phyloP scores from a whole-genome alignment of 1,140 invertebrate genomes.

The Drosophila tani region DNA sequence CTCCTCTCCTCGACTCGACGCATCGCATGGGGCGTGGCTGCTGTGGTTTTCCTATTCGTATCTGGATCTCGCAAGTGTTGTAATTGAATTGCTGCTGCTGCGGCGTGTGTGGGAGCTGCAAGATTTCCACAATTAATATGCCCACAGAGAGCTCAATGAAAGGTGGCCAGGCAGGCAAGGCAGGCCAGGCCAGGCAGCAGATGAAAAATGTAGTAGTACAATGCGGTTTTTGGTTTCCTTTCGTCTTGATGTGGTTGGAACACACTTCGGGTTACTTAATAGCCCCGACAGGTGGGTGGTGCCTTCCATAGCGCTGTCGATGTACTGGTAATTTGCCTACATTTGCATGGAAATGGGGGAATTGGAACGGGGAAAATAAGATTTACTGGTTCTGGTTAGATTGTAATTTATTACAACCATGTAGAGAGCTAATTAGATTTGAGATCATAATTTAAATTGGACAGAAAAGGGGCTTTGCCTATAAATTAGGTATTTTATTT shows the following conservation, averaged over 20 bases:
- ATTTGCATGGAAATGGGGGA: conserved; percentile 28
- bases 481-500: neutral
- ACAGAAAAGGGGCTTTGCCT: neutral
- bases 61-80: conserved; percentile 41
- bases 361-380: conserved; percentile 6
- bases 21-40: conserved; percentile 55
- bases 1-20: conserved; percentile 21
- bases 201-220: conserved; percentile 20
- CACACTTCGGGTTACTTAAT: conserved; percentile 25
- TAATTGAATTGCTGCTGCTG: conserved; percentile 53
- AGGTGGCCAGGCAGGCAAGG: conserved; percentile 10
- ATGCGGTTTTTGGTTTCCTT: conserved; percentile 46
- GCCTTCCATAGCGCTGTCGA: conserved; percentile 9
- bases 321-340: neutral
- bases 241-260: conserved; percentile 31
- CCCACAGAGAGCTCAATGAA: conserved; percentile 37
- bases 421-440: neutral
- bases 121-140: conserved; percentile 55
- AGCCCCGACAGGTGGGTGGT: conserved; percentile 36
- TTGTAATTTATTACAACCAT: neutral
- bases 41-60: conserved; percentile 37
- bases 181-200: neutral
- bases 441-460: neutral
- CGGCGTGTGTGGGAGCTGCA: conserved; percentile 35
- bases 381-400: neutral